Conservation (phyloP, 2,888 invertebrate genomes). For the Thumatha senex region DNA sequence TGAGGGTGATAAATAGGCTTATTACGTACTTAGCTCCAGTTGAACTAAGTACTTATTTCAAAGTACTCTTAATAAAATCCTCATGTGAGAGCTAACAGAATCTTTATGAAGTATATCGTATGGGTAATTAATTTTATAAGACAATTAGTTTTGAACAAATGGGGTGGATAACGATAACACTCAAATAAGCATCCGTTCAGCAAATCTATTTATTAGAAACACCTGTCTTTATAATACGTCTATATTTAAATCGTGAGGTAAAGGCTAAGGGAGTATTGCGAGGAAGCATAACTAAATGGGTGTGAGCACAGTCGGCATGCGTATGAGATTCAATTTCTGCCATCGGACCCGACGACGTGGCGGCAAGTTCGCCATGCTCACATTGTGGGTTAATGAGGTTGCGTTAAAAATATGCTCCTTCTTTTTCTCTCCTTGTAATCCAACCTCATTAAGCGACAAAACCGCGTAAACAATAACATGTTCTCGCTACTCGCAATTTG, state of each 20-base stretch:
- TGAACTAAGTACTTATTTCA: too few species aligned
- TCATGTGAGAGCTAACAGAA: too few species aligned
- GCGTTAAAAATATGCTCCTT: conserved; percentile 37
- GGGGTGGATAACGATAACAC: too few species aligned
- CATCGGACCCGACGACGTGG: conserved; percentile 46
- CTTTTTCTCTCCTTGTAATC: conserved; percentile 55
- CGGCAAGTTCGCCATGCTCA: conserved; percentile 47
- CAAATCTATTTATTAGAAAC: neutral
- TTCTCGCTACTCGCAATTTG: conserved; percentile 53
- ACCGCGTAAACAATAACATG: conserved; percentile 44
- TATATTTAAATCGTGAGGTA: neutral
- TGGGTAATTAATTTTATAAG: too few species aligned
- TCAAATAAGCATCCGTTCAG: too few species aligned
- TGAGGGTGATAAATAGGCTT: too few species aligned
- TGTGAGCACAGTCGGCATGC: conserved; percentile 60
- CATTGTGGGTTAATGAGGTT: conserved; percentile 46
- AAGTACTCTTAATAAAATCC: too few species aligned
- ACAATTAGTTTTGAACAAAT: too few species aligned
- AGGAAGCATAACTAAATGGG: conserved; percentile 70
- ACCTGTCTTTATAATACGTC: too few species aligned
- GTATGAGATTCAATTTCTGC: conserved; percentile 71
- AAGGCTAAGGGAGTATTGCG: conserved; percentile 29
- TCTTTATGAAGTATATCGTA: too few species aligned
- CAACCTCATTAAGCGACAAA: conserved; percentile 69
- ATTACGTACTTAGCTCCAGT: too few species aligned